Base-by-base conservation (phyloP, 2,113 vertebrate species). In the Cairina moschata region DNA sequence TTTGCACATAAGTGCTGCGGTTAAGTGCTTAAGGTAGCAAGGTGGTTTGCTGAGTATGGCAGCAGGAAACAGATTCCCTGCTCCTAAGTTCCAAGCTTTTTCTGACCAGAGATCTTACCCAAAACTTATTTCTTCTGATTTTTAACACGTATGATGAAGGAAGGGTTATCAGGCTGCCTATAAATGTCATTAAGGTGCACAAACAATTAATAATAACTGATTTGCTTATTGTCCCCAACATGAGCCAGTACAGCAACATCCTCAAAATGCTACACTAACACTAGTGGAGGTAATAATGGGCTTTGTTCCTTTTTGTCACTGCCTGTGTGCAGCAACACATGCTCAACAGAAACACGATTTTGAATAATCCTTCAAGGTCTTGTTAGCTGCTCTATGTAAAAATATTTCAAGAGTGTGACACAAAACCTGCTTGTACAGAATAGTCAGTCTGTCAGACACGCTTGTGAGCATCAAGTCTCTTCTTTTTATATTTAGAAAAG, bases 301-400 rank as follows among this genome's bases (percentile, higher is more conserved):
- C 14, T 81, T 88, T 82, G 28, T 20, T 75, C 54, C 15, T 63
- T 83, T 69, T 73, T 75, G 48, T 56, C 38, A 25, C 11, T 60
- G 26, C 14, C 44, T 74, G 6, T 65, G 48, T 62, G 20, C 68
- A 32, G 25, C 34, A 84, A 75, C 42, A 82, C 21, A 56, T 36
- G 34, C 42, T 72, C 60, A 81, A 62, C 6, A 82, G 59, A 77
- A 91, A 90, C 32, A 75, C 1, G 1, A 44, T 78, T 89, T 34
- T 78, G 58, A 89, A 69, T 91, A 90, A 91, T 77, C 34, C 25
- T 71, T 91, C 82, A 95, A 89, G 34, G 67, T 90, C 86, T 91
- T 89, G 59, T 76, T 92, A 94, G 40, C 48, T 42, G n/a, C n/a
- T 74, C n/a, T 21, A 20, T 71, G 21, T 76, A 90, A 96, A 95